Evolutionary conservation across 1,140 invertebrate genomes (phyloP), one percentile per base, ranked within the genome.

Genomic region (Lepidotrigona ventralis): DNA sequence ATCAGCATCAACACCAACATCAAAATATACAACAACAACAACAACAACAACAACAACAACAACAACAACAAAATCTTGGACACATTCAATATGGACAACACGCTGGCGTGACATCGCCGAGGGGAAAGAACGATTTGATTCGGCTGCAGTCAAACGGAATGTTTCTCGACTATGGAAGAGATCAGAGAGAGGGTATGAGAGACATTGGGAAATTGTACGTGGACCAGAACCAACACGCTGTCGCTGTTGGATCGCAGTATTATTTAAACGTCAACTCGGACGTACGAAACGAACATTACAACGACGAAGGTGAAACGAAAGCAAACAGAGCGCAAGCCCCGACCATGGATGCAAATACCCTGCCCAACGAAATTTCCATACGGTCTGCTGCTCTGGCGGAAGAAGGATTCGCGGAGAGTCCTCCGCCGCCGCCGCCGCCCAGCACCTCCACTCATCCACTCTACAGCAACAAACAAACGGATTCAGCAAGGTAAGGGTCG

Each of bases 361-460:
- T 85, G 60, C 53, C 83, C 4, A 63, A 70, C 69, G 70, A 85
- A 78, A 46, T 73, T 39, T n/a, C 87, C 0, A 63, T 82, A 72
- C 90, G 93, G 78, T 90, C 92, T 1, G 66, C 92, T 0, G 64
- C 88, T 39, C 86, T 93, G 39, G 88, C 93, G 2, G 92, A 93
- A 66, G 92, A 93, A 33, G 91, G 89, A 2, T 95, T 94, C 71
- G 88, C 88, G 39, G 95, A 95, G 69, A 95, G 95, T 86, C 96
- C 96, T 80, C 97, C 96, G 1, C 97, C 97, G 26, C 95, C 96
- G 15, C 96, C 97, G 15, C 96, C 97, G 4, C 96, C 97, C 0
- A 96, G 96, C 17, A 96, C 96, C 2, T 94, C 95, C 1, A 97
- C 97, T 2, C 97, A 97, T 94, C 97, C 97, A 1, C 92, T 97